Base-by-base conservation (phyloP, 1,140 invertebrate genomes). In the Camponotus floridanus region DNA sequence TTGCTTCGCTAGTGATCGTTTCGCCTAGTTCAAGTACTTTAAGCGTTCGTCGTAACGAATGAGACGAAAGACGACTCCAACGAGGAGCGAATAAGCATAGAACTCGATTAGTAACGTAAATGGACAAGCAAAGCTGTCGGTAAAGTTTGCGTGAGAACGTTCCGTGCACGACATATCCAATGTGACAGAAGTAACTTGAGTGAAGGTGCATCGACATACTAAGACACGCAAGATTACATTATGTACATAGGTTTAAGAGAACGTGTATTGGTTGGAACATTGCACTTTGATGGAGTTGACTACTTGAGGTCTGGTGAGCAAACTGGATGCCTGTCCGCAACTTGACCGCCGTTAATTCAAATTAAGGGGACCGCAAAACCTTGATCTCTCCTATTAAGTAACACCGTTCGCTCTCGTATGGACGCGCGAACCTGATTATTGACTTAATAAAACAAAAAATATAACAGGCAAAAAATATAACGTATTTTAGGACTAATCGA, bases 21-120 rank as follows among this genome's bases (percentile, higher is more conserved):
- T 61, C 55, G 33, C 45, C 31, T 59, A 81, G 36, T 39, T 48
- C 18, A 73, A 74, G 68, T 81, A 81, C 79, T 83, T 87, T 76
- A 57, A 71, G 57, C 67, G 79, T 78, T 76, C n/a, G 62, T 87
- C 59, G 64, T 76, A 65, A 76, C 48, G 70, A 59, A 33, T 61
- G 65, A 59, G 51, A 45, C 55, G 39, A 83, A 59, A 74, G 68
- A 48, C 13, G 67, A 81, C 55, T 61, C 39, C 36, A 6, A 86
- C 48, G 48, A 11, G 51, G 18, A 65, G 76, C 65, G 39, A 55
- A 62, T 21, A 76, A 70, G 59, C 31, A 48, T 85, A 33, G 26
- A 76, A 83, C 73, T 89, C 88, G 91, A 92, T 92, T 91, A 91
- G 73, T 87, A 88, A 65, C 57, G n/a, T 79, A 67, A 55, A 42